phyloP scores from a whole-genome alignment of 1,140 invertebrate species.

The Pseudomyrmex sp. region DNA sequence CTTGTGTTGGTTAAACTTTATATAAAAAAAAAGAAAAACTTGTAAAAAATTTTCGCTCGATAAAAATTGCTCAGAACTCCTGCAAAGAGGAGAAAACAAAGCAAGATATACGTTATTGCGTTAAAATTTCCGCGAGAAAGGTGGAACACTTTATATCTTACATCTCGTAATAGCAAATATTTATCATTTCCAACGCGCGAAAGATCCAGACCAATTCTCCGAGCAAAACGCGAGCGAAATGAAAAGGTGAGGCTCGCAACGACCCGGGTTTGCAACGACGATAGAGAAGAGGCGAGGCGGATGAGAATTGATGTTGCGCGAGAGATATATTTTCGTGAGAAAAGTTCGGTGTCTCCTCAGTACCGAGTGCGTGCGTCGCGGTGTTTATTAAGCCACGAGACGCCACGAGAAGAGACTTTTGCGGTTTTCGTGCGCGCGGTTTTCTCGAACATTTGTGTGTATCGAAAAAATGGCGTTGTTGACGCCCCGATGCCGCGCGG shows the following conservation, averaged over 20 bases:
- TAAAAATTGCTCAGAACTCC: background rate
- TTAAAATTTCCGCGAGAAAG: background rate
- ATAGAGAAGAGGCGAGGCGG: background rate
- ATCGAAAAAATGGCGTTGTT: conserved; percentile 75
- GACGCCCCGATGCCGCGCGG: conserved; percentile 69
- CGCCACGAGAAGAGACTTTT: conserved; percentile 24
- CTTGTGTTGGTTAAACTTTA: background rate
- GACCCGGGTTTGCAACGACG: background rate
- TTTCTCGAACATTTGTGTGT: background rate
- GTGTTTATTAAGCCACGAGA: conserved; percentile 30
- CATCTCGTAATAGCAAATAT: background rate
- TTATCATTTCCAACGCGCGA: conserved; percentile 30
- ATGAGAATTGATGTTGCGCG: conserved; percentile 33
- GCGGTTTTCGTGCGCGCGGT: background rate
- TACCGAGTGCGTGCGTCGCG: conserved; percentile 20
- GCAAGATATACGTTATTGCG: background rate
- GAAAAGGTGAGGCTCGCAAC: conserved; percentile 47
- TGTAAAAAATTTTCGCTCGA: background rate
- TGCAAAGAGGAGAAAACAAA: background rate
- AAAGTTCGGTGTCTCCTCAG: conserved; percentile 17
- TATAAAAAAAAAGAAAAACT: background rate
- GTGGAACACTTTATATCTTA: conserved; percentile 27
- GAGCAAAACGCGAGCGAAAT: conserved; percentile 38
- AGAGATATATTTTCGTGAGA: conserved; percentile 49
- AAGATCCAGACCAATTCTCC: conserved; percentile 48